Conservation (phyloP, 2,888 invertebrate genomes). For the Polyommatus iphigenia region DNA sequence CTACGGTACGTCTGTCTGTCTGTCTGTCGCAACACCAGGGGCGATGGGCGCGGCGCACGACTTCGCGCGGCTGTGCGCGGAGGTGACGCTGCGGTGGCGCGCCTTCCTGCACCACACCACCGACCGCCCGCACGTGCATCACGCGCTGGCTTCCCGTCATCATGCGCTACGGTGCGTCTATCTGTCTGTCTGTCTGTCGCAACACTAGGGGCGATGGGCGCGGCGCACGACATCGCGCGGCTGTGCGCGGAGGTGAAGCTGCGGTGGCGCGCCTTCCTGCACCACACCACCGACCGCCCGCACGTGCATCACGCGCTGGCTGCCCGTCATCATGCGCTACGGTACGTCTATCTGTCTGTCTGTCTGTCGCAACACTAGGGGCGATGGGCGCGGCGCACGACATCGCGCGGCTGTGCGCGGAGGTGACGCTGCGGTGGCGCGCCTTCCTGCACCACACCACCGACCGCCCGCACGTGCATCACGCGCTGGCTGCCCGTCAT, state of each 20-base stretch:
- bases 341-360: no score
- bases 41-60: slow-evolving; percentile 89
- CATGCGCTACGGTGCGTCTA: no score
- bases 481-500: no score
- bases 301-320: slow-evolving; percentile 92
- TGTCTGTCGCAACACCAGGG: no score
- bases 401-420: no score
- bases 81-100: slow-evolving; percentile 94
- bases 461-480: no score
- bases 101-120: slow-evolving; percentile 92
- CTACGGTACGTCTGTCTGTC: no score
- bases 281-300: slow-evolving; percentile 90
- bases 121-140: slow-evolving; percentile 90
- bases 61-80: slow-evolving; percentile 94
- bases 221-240: slow-evolving; percentile 92
- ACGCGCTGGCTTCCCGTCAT: slow-evolving; percentile 90
- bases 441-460: no score
- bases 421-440: no score
- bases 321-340: slow-evolving; percentile 84
- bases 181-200: no score
- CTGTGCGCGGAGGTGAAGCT: slow-evolving; percentile 95
- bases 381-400: no score
- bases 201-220: slow-evolving; percentile 88
- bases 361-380: no score
- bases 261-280: slow-evolving; percentile 94